Evolutionary conservation across 2,888 invertebrate genomes (phyloP).

Genomic region (Thereva nobilitata): DNA sequence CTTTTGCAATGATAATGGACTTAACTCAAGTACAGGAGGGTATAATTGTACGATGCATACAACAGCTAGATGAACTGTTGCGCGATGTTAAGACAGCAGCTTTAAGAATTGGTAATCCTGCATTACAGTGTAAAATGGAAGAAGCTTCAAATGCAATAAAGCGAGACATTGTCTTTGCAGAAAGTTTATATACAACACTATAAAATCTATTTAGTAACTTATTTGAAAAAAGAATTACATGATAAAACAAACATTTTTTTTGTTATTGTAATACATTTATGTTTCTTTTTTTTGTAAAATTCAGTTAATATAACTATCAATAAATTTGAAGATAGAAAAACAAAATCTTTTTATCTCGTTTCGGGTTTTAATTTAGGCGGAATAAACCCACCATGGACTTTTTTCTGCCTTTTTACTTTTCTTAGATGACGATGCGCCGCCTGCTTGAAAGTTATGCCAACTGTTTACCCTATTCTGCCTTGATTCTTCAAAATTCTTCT

Average conservation of each 20-base stretch:
- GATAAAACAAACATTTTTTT: no score
- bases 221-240: no score
- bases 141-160: constrained; percentile 91
- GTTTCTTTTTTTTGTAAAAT: no score
- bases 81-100: constrained; percentile 90
- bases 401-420: constrained; percentile 78
- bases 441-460: constrained; percentile 89
- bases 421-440: constrained; percentile 59
- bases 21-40: constrained; percentile 92
- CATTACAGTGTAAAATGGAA: constrained; percentile 91
- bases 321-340: neutral
- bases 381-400: constrained; percentile 77
- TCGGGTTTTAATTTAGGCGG: constrained; percentile 94
- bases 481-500: constrained; percentile 98
- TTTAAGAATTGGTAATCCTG: constrained; percentile 89
- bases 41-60: constrained; percentile 95
- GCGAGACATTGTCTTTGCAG: constrained; percentile 97
- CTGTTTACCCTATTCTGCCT: constrained; percentile 89
- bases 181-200: constrained; percentile 81
- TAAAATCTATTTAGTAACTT: constrained; percentile 1
- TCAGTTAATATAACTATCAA: no score
- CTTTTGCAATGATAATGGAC: constrained; percentile 91
- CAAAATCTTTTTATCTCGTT: constrained; percentile 66
- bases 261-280: no score
- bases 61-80: constrained; percentile 91